phyloP scores from a whole-genome alignment of 2,113 vertebrate species.

The Lepisosteus oculatus region DNA sequence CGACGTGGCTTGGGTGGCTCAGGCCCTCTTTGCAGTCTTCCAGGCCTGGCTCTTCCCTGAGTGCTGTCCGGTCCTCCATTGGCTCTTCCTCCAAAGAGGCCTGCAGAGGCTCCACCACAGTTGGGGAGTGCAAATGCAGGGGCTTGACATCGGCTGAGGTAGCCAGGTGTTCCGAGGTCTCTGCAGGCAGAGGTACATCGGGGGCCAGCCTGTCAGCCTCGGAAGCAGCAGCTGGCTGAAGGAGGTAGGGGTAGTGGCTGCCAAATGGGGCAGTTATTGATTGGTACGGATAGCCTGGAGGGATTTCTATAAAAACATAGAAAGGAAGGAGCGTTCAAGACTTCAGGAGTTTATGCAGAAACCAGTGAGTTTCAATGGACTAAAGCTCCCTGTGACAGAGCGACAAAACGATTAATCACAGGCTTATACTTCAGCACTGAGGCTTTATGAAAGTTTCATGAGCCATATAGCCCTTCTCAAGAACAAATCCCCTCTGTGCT shows the following conservation, averaged over 20 bases:
- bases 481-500: constrained; percentile 23
- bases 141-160: constrained; percentile 73
- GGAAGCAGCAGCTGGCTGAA: constrained; percentile 66
- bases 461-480: constrained; percentile 33
- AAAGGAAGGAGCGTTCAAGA: constrained; percentile 22
- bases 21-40: constrained; percentile 29
- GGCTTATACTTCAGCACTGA: constrained; percentile 24
- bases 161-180: constrained; percentile 65
- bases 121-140: constrained; percentile 68
- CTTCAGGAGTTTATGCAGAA: constrained; percentile 29
- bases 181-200: constrained; percentile 63
- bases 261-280: constrained; percentile 79
- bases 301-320: constrained; percentile 70
- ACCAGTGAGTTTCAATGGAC: constrained; percentile 23
- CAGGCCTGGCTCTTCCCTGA: constrained; percentile 35
- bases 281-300: constrained; percentile 81
- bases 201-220: constrained; percentile 70
- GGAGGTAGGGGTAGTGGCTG: constrained; percentile 80
- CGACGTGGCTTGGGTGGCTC: neutral
- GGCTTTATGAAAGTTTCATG: constrained; percentile 47
- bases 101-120: constrained; percentile 61
- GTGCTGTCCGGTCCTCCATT: constrained; percentile 39
- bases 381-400: constrained; percentile 31
- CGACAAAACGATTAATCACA: constrained; percentile 46
- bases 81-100: constrained; percentile 43